A percentile compares a stretch with the other conserved stretches of the same genome.
phyloP scores from a whole-genome alignment of 2,888 invertebrate species.

The Dicyrtoma fusca region DNA sequence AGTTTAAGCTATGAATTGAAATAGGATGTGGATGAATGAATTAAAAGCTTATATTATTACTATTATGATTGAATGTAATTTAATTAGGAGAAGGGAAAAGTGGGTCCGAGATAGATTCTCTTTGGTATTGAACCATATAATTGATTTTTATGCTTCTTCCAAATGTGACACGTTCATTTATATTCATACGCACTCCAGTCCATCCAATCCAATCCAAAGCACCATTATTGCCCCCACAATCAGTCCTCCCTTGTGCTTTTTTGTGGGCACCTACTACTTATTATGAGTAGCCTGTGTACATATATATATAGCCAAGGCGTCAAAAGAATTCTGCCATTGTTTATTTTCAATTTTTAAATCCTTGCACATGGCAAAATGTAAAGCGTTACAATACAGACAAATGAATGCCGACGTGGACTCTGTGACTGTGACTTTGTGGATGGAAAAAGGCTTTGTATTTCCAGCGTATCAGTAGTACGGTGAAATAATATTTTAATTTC shows the following conservation, averaged over 20 bases:
- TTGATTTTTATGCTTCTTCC: conserved; percentile 33
- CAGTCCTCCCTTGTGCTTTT: not conserved
- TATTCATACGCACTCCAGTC: not conserved
- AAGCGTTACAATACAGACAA: too few relatives aligned
- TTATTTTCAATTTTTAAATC: too few relatives aligned
- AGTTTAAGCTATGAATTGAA: too few relatives aligned
- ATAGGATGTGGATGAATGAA: not conserved
- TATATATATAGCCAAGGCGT: too few relatives aligned
- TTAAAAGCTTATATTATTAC: not conserved
- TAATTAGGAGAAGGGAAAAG: conserved; percentile 31
- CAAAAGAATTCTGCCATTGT: too few relatives aligned
- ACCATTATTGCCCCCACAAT: not conserved
- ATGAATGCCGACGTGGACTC: too few relatives aligned
- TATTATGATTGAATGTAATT: conserved; percentile 39
- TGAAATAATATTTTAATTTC: not conserved
- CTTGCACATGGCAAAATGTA: too few relatives aligned
- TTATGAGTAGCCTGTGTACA: too few relatives aligned
- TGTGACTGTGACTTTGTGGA: too few relatives aligned
- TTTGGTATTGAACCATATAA: not conserved
- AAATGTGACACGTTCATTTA: conserved; percentile 2
- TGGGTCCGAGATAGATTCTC: not conserved
- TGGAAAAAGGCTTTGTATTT: too few relatives aligned
- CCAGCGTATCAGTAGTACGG: too few relatives aligned
- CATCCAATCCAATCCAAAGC: not conserved
- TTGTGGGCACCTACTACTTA: too few relatives aligned